Conservation (phyloP, 2,797 vertebrate genomes). For the Myotis findleyi region DNA sequence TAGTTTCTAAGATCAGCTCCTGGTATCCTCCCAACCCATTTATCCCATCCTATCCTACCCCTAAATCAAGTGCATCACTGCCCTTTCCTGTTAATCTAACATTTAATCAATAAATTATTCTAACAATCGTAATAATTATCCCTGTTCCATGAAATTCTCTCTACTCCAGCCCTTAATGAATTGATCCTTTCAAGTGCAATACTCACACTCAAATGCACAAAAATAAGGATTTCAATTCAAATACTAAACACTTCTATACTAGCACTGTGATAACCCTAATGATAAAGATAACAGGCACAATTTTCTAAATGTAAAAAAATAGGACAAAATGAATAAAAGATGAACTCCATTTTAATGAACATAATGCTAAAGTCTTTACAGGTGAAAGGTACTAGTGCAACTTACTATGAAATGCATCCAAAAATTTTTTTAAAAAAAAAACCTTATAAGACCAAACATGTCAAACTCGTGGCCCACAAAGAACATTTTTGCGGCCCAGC, state of each 20-base stretch:
- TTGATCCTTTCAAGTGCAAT: constrained; percentile 49
- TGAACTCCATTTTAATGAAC: background rate
- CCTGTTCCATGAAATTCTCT: constrained; percentile 20
- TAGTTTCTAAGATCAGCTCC: background rate
- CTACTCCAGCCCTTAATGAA: constrained; percentile 15
- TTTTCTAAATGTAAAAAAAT: constrained; percentile 56
- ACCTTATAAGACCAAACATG: too few relatives aligned
- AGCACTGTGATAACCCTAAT: background rate
- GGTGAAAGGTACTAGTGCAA: constrained; percentile 14
- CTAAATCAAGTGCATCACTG: background rate
- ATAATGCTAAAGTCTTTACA: constrained; percentile 50
- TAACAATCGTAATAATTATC: constrained; percentile 53
- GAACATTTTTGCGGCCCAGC: too few relatives aligned
- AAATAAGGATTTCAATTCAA: constrained; percentile 59
- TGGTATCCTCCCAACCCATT: background rate
- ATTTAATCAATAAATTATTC: constrained; percentile 35
- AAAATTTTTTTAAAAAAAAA: background rate
- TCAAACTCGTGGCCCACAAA: too few relatives aligned
- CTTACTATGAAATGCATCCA: constrained; percentile 31
- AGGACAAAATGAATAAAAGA: constrained; percentile 38
- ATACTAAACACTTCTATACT: background rate
- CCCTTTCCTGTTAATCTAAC: background rate
- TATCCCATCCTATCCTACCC: background rate
- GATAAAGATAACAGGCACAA: constrained; percentile 23
- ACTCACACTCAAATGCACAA: constrained; percentile 56